These are phyloP conservation scores for Choreutis nemorana DNA, from an alignment of 2,888 invertebrate species.

Conservation along the genomic window DNA sequence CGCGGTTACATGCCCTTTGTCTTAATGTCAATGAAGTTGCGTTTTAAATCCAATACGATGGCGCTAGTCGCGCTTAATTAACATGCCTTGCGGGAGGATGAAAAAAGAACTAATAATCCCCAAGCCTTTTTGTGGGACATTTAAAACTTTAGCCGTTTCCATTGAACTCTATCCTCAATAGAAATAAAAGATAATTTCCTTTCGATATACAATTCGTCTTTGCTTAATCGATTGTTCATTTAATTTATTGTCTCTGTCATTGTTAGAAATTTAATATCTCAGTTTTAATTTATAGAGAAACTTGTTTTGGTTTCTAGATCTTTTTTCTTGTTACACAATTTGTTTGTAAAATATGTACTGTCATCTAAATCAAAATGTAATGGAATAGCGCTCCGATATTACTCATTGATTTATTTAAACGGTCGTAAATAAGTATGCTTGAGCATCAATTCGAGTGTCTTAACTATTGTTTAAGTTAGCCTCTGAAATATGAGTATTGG, in stretches of 20 bases:
- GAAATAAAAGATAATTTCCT: too few species aligned
- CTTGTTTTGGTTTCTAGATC: too few species aligned
- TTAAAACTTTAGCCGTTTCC: too few species aligned
- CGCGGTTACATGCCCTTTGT: slow-evolving; percentile 24
- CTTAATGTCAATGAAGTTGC: slow-evolving; percentile 30
- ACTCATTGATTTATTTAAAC: slow-evolving; percentile 59
- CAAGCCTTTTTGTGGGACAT: slow-evolving; percentile 26
- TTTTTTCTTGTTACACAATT: slow-evolving; percentile 20
- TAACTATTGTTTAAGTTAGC: slow-evolving; percentile 54
- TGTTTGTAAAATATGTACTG: slow-evolving; percentile 43
- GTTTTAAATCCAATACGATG: slow-evolving; percentile 28
- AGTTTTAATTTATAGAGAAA: too few species aligned
- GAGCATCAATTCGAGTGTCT: slow-evolving; percentile 50
- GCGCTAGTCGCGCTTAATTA: slow-evolving; percentile 42
- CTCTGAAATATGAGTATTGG: slow-evolving; percentile 34
- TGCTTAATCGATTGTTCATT: too few species aligned
- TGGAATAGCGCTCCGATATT: slow-evolving; percentile 52
- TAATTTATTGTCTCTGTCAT: too few species aligned
- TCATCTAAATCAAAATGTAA: slow-evolving; percentile 54
- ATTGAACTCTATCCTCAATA: too few species aligned
- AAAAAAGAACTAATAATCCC: slow-evolving; percentile 31
- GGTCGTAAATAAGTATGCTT: slow-evolving; percentile 54
- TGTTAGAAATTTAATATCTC: too few species aligned
- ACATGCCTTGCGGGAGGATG: slow-evolving; percentile 34
- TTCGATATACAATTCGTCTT: too few species aligned